Evolutionary conservation across 2,113 vertebrate genomes (phyloP), one percentile per base, ranked within the genome.

Genomic region (Synodontis membranacea): DNA sequence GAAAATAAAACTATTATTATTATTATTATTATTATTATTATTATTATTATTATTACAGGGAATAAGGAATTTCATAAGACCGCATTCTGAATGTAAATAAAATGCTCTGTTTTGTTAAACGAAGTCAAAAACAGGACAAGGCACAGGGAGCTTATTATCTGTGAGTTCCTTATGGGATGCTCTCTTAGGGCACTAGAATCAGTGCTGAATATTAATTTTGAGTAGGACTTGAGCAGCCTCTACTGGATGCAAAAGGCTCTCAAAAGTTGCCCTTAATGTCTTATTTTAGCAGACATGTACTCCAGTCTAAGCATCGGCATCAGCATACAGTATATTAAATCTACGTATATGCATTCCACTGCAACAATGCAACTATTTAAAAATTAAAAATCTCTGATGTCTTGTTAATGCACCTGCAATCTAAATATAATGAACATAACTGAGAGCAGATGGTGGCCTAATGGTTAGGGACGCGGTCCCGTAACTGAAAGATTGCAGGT

Each of bases 201-300:
- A 86, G 31, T 44, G n/a, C 58, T 42, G 50, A 81, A 79, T 86
- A 12, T 42, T 76, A 83, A 82, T 74, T 31, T 48, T 64, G 44
- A 31, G 25, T n/a, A 50, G 68, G 80, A 76, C 80, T 82, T 58
- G 34, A 86, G 85, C 85, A 86, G 85, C 85, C 85, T 86, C 85
- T 86, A 86, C 85, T 86, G 85, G 85, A 86, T 58, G 39, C 85
- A 58, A 25, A 42, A 81, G 37, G 76, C 37, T 70, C 37, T 8
- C 15, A 79, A 62, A 79, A 34, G 42, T 34, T 56, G 8, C 15
- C 8, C 25, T 80, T 80, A 34, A 54, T 4, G 25, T 23, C 48
- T 52, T 6, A 39, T 23, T 37, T 56, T 62, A 81, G 12, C 54
- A 44, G 34, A 42, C 31, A 68, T 83, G 60, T 14, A 72, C 21